Conservation (phyloP, 2,113 vertebrate genomes). For the Eurystomus gularis region DNA sequence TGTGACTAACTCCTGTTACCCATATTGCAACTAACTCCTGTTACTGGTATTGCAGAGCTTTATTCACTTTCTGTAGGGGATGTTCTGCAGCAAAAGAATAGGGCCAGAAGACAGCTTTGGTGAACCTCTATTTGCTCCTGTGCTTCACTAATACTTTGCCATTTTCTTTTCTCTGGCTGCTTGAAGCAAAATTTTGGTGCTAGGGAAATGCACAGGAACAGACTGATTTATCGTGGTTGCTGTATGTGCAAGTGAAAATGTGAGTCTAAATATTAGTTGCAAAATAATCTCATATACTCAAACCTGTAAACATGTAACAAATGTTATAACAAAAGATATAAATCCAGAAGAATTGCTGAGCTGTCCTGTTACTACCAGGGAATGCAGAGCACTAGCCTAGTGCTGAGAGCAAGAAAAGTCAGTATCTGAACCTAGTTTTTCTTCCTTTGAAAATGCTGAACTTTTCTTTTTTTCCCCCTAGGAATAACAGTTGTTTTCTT, state of each 20-base stretch:
- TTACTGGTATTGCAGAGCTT: not conserved
- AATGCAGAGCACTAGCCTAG: not conserved
- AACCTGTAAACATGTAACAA: not conserved
- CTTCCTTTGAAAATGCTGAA: not conserved
- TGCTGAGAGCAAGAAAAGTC: not conserved
- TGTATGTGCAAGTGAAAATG: not conserved
- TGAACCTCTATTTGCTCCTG: not conserved
- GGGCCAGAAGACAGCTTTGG: not conserved
- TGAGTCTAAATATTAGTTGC: not conserved
- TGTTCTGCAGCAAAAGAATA: not conserved
- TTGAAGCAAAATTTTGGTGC: not conserved
- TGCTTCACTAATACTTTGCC: not conserved
- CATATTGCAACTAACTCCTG: not conserved
- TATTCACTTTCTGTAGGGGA: not conserved
- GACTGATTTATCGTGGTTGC: not conserved
- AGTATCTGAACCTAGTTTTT: not conserved
- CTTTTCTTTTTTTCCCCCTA: no score
- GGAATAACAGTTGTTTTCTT: not conserved
- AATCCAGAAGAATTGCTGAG: not conserved
- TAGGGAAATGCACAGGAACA: not conserved
- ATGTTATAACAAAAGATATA: not conserved
- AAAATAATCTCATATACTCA: not conserved
- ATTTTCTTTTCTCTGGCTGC: not conserved
- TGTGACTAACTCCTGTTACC: not conserved
- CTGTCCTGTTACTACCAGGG: not conserved